These are phyloP conservation scores for Leucopternis melanops DNA, from an alignment of 2,113 vertebrate species.

Conservation along the genomic window DNA sequence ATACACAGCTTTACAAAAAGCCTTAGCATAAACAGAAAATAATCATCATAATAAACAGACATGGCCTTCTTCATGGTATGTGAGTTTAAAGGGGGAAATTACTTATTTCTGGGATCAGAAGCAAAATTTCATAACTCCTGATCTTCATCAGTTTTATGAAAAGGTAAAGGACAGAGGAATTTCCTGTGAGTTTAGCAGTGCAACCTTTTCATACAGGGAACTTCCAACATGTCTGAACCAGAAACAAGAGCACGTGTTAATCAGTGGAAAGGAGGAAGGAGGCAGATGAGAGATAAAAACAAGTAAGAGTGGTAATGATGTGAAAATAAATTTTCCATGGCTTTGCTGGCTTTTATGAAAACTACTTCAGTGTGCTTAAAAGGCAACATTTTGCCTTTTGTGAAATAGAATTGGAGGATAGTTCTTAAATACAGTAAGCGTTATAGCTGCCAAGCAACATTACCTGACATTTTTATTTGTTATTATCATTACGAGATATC, in stretches of 20 bases:
- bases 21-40: not conserved
- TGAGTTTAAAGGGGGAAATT: not conserved
- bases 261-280: not conserved
- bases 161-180: not conserved
- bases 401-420: not conserved
- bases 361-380: not conserved
- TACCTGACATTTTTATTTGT: not conserved
- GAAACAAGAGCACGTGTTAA: not conserved
- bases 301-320: not conserved
- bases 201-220: not conserved
- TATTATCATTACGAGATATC: not conserved
- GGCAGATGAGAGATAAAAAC: not conserved
- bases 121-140: not conserved
- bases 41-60: not conserved
- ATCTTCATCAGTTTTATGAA: not conserved
- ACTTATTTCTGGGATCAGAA: not conserved
- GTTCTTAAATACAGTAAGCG: not conserved
- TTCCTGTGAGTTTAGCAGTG: not conserved
- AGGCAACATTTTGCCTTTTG: not conserved
- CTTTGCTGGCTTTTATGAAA: not conserved
- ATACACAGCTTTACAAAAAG: not conserved
- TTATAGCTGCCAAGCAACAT: not conserved
- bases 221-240: not conserved
- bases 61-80: not conserved
- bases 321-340: not conserved